Evolutionary conservation across 1,140 invertebrate genomes (phyloP).

Genomic region (Diachasmimorpha longicaudata): DNA sequence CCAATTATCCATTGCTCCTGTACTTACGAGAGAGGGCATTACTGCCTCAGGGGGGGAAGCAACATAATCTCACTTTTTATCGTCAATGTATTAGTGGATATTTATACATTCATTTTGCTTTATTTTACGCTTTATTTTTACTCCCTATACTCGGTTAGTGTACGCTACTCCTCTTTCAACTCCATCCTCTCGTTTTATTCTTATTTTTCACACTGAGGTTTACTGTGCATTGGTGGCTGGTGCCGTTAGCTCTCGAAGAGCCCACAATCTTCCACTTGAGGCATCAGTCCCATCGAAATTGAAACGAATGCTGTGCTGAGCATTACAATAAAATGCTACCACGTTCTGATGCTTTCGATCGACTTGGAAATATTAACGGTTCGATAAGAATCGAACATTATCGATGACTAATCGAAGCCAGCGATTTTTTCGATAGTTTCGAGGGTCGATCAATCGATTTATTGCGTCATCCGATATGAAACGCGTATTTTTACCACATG

Average conservation of each 20-base stretch:
- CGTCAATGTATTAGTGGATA: background rate
- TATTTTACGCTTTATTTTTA: background rate
- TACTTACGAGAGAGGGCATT: slow-evolving; percentile 32
- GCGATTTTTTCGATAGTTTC: too few relatives aligned
- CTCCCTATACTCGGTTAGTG: background rate
- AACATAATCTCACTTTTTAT: slow-evolving; percentile 23
- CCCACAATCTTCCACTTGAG: slow-evolving; percentile 30
- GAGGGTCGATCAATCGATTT: too few relatives aligned
- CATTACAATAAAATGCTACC: slow-evolving; percentile 24
- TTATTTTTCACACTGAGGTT: background rate
- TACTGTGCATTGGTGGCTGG: slow-evolving; percentile 17
- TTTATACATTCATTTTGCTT: background rate
- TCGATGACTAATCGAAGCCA: too few relatives aligned
- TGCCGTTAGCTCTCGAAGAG: slow-evolving; percentile 20
- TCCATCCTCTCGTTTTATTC: slow-evolving; percentile 9
- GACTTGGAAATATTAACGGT: too few relatives aligned
- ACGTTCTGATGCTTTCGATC: background rate
- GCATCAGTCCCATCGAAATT: slow-evolving; percentile 18
- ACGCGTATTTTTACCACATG: too few relatives aligned
- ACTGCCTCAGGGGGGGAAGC: slow-evolving; percentile 17
- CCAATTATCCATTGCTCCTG: slow-evolving; percentile 35
- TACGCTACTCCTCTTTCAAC: background rate
- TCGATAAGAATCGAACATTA: too few relatives aligned
- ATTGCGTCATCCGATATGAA: too few relatives aligned
- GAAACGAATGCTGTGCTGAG: slow-evolving; percentile 19